Percentiles rank a stretch among this genome's conserved stretches.
Conservation (phyloP, 2,888 invertebrate genomes). For the Boloria euphrosyne region DNA sequence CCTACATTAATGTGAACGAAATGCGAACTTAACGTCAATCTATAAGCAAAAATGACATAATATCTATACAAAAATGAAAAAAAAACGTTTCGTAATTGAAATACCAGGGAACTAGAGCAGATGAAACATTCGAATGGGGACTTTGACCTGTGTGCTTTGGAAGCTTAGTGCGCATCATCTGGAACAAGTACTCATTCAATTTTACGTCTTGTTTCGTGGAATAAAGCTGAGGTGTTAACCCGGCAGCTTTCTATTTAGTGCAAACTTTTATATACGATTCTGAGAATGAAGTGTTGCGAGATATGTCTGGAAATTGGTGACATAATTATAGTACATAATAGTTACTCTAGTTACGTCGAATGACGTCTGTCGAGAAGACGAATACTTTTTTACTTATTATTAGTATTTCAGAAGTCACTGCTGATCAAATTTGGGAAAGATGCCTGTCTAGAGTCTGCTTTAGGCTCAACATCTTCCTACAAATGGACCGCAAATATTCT, state of each 20-base stretch:
- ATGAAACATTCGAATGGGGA: conserved; percentile 35
- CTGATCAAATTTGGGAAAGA: too few relatives aligned
- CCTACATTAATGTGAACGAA: too few relatives aligned
- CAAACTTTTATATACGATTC: neutral
- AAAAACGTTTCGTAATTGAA: conserved; percentile 33
- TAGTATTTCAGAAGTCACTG: too few relatives aligned
- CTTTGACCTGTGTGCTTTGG: conserved; percentile 36
- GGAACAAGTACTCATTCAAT: conserved; percentile 25
- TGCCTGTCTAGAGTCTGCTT: too few relatives aligned
- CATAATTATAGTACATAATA: too few relatives aligned
- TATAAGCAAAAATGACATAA: conserved; percentile 3
- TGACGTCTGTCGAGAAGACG: too few relatives aligned
- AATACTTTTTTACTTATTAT: too few relatives aligned
- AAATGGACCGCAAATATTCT: too few relatives aligned
- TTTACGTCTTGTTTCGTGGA: conserved; percentile 26
- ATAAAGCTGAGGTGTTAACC: conserved; percentile 25
- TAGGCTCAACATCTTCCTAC: too few relatives aligned
- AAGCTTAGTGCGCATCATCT: conserved; percentile 29
- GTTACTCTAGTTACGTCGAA: too few relatives aligned
- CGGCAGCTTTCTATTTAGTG: conserved; percentile 5
- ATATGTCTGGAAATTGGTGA: too few relatives aligned
- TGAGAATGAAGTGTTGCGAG: too few relatives aligned
- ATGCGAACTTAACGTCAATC: conserved; percentile 9
- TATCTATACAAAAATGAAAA: conserved; percentile 29
- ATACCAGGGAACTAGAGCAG: conserved; percentile 36